phyloP scores from a whole-genome alignment of 2,888 invertebrate species.

The Synergus umbraculus region DNA sequence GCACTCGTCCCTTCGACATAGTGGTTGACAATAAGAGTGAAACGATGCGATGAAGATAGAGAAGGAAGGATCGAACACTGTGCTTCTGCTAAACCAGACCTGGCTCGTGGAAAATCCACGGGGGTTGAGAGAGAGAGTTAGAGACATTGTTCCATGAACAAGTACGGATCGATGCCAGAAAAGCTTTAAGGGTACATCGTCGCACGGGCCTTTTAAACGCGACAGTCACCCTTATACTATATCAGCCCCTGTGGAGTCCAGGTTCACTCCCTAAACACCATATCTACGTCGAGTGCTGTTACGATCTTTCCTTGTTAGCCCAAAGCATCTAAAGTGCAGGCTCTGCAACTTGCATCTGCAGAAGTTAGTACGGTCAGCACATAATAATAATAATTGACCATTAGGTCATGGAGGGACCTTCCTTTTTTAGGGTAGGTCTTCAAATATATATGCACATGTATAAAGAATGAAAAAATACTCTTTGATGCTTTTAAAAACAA shows the following conservation, averaged over 20 bases:
- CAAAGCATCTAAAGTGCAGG: not conserved
- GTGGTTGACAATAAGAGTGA: conserved; percentile 24
- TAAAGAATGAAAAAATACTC: no score
- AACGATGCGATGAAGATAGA: not conserved
- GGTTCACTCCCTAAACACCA: conserved; percentile 24
- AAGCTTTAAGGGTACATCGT: conserved; percentile 42
- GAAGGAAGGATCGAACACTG: conserved; percentile 4
- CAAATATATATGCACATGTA: no score
- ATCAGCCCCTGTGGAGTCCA: conserved; percentile 6
- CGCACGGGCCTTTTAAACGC: conserved; percentile 40
- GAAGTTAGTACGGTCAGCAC: not conserved
- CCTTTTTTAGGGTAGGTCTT: not conserved
- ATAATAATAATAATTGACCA: not conserved
- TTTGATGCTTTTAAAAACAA: not conserved
- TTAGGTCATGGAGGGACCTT: not conserved
- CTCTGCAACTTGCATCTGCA: not conserved
- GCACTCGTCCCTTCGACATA: conserved; percentile 22
- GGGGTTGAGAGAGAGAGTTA: conserved; percentile 35
- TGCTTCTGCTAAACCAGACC: conserved; percentile 16
- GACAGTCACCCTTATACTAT: conserved; percentile 23
- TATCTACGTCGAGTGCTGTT: conserved; percentile 29
- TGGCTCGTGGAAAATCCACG: conserved; percentile 24
- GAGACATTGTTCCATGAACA: conserved; percentile 40
- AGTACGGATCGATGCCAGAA: conserved; percentile 28
- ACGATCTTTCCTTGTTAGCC: conserved; percentile 2